Base-by-base conservation (phyloP, 2,888 invertebrate genomes). In the Phorcus lineatus region DNA sequence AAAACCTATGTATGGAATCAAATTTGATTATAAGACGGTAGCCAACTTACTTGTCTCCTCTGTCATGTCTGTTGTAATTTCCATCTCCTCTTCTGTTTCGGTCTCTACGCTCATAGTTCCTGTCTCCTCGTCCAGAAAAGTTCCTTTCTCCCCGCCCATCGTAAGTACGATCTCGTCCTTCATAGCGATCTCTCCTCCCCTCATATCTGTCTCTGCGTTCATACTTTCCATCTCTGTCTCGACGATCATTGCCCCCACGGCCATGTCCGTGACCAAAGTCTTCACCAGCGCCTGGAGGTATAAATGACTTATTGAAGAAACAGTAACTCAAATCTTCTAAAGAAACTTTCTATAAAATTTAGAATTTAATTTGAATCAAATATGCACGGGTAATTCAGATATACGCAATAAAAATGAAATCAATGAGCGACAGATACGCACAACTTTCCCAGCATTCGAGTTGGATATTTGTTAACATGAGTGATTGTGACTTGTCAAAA, bases 121-220 rank as follows among this genome's bases (percentile, higher is more conserved):
- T 81, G 77, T 28, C 74, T 66, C 52, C 77, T 77, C n/a, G 77
- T 78, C 52, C 77, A 76, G 28, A 28, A 6, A 9, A 24, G 36
- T 36, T 28, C 74, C 40, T 36, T 66, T 76, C 54, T 78, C 67
- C 13, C 40, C 77, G 36, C 82, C 81, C 75, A 81, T 84, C 77
- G 78, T 80, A 22, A 80, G 79, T 78, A 79, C 82, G 62, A n/a
- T 57, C 57, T 57, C 57, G 11, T 3, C 19, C 19, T 7, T 57
- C 57, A 24, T 57, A 57, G 22, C 57, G 57, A 24, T 57, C 57
- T 57, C 57, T 19, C 22, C 57, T 24, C 24, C 24, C 57, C 22
- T 57, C 19, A 24, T 24, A 19, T n/a, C 57, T 57, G n/a, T 24
- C 24, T 57, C 57, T 57, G 19, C 57, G 57, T 57, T 24, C 24